Conservation (phyloP, 2,113 vertebrate species). For the Tringa solitaria region DNA sequence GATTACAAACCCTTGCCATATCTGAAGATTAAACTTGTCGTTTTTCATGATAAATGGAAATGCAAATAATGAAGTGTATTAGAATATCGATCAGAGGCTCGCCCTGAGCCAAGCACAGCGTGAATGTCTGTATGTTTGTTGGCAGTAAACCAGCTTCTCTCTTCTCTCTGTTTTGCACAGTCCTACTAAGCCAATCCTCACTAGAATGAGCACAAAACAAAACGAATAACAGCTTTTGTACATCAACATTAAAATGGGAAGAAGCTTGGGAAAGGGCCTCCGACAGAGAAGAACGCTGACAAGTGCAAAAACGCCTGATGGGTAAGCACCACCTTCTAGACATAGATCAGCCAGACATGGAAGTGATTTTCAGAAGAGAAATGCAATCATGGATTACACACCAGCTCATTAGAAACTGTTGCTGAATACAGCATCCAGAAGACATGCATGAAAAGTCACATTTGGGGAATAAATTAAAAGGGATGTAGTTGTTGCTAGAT, state of each 20-base stretch:
- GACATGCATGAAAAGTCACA: slow-evolving; percentile 74
- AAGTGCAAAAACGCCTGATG: slow-evolving; percentile 46
- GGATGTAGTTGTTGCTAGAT: slow-evolving; percentile 69
- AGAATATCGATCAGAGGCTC: slow-evolving; percentile 14
- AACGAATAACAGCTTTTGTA: slow-evolving; percentile 79
- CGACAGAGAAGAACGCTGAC: slow-evolving; percentile 39
- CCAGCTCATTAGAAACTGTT: slow-evolving; percentile 77
- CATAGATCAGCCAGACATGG: slow-evolving; percentile 64
- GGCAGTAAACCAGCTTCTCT: slow-evolving; percentile 43
- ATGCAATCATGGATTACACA: slow-evolving; percentile 69
- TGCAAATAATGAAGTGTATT: background rate
- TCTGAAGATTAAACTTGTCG: background rate
- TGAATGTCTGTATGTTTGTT: background rate
- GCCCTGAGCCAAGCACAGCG: background rate
- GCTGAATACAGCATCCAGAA: slow-evolving; percentile 67
- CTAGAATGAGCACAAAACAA: slow-evolving; percentile 86
- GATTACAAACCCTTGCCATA: background rate
- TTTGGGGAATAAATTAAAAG: slow-evolving; percentile 71
- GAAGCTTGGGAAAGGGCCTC: slow-evolving; percentile 63
- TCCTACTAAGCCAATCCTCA: slow-evolving; percentile 84
- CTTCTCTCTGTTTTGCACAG: slow-evolving; percentile 67
- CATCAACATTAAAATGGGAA: slow-evolving; percentile 78
- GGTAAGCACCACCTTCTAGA: slow-evolving; percentile 63
- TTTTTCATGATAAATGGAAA: slow-evolving; percentile 1
- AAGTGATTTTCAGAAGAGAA: slow-evolving; percentile 66